Evolutionary conservation across 1,140 invertebrate species (phyloP).

Genomic region (Drosophila elegans): DNA sequence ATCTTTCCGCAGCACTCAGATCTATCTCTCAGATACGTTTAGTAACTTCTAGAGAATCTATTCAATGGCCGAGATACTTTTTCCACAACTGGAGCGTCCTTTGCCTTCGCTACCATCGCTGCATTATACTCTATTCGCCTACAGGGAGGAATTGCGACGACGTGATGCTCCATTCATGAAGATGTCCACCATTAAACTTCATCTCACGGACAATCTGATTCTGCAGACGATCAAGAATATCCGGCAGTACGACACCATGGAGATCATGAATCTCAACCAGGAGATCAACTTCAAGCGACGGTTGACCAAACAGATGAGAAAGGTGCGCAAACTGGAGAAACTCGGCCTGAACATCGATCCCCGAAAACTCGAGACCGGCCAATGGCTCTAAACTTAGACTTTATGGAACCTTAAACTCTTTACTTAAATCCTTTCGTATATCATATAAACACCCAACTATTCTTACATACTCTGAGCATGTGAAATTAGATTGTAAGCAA

Average conservation of each 20-base stretch:
- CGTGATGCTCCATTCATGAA: constrained; percentile 65
- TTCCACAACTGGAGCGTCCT: constrained; percentile 64
- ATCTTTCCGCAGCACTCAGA: constrained; percentile 21
- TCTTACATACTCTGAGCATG: constrained; percentile 72
- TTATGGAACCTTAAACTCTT: background rate
- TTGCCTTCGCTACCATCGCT: constrained; percentile 65
- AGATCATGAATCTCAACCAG: constrained; percentile 72
- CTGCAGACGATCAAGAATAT: constrained; percentile 77
- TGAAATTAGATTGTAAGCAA: constrained; percentile 54
- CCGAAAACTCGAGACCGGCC: constrained; percentile 33
- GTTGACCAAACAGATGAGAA: constrained; percentile 65
- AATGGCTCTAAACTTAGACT: constrained; percentile 49
- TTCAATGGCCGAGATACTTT: constrained; percentile 62
- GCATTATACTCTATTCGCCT: constrained; percentile 69
- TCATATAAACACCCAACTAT: constrained; percentile 5
- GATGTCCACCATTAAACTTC: constrained; percentile 74
- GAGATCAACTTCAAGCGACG: constrained; percentile 73
- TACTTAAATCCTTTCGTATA: background rate
- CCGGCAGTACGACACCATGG: constrained; percentile 59
- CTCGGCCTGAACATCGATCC: constrained; percentile 66
- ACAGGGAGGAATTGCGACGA: constrained; percentile 69
- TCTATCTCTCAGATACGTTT: background rate
- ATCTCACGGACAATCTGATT: constrained; percentile 73
- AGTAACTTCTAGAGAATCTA: too few species aligned
- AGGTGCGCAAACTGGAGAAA: constrained; percentile 72